Evolutionary conservation across 2,888 invertebrate species (phyloP), one percentile per base, ranked within the genome.

Genomic region (Seira ritae): DNA sequence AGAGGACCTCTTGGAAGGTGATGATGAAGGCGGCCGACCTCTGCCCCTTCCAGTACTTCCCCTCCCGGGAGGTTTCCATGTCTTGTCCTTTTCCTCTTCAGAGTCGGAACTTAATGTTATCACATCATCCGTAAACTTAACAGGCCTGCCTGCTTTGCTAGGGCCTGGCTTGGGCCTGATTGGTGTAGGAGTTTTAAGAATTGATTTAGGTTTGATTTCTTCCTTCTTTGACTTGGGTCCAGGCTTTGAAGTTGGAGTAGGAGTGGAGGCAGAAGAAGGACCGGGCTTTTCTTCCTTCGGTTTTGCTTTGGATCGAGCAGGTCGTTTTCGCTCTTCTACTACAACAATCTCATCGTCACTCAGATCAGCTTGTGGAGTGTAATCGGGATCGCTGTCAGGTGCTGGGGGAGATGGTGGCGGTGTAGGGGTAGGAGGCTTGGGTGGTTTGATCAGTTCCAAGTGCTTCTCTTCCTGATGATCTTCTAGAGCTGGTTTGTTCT

Each of bases 41-140:
- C n/a, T 70, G 3, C 70, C 70, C 15, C n/a, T 75, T 31, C 46
- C 24, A 0, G 8, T 31, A 4, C 31, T 31, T 4, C 19, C 65
- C 2, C 42, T 19, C 4, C 19, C 77, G 4, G 83, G 73, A 1
- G 66, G 12, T 20, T 66, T 81, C 83, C 83, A 83, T 0, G 55
- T 55, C 17, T 55, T 55, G 15, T 74, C 67, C 50, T 83, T 78
- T 4, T 83, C 78, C 12, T 78, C 74, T 10, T 82, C 82, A 65
- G 72, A 72, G 20, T 84, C 83, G 12, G 83, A 84, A 71, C 83
- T 84, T 1, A 84, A 62, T 2, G 79, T 79, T 55, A 84, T 84
- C 8, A 84, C 70, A 60, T 84, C 83, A 65, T 46, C 37, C 0
- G 72, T 20, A 12, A 22, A 65, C 12, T 65, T 65, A n/a, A 22